Percentiles rank a stretch among this genome's conserved stretches.
Evolutionary conservation across 1,140 invertebrate species (phyloP).

Genomic region (Nixonia krombeini): DNA sequence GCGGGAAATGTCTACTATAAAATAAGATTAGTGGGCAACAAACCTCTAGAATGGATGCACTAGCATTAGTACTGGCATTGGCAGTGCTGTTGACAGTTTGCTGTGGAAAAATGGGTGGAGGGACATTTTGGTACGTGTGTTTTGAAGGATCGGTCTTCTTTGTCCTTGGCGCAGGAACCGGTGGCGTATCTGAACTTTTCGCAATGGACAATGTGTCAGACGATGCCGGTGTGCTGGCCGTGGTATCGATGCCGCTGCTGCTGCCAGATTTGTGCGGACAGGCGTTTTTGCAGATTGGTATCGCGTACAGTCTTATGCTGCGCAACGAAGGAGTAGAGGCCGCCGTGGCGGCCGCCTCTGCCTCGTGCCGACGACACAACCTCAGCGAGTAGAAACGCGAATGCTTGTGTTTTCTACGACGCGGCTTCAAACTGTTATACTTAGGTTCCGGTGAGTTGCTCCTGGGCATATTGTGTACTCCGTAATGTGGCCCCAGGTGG

Average conservation of each 20-base stretch:
- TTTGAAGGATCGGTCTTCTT: constrained; percentile 61
- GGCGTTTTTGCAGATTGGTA: constrained; percentile 64
- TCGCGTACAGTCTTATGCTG: constrained; percentile 63
- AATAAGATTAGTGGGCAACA: constrained; percentile 57
- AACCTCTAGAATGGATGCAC: constrained; percentile 56
- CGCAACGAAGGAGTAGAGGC: constrained; percentile 13
- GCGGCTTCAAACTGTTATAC: constrained; percentile 64
- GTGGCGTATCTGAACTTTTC: constrained; percentile 48
- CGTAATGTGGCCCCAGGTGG: constrained; percentile 69
- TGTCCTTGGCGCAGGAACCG: constrained; percentile 67
- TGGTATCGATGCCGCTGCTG: constrained; percentile 49
- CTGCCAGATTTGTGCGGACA: constrained; percentile 60
- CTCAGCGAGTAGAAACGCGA: constrained; percentile 68
- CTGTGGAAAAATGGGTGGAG: constrained; percentile 68
- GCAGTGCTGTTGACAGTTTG: constrained; percentile 43
- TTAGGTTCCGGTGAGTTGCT: constrained; percentile 63
- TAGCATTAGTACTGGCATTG: constrained; percentile 38
- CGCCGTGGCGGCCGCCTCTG: constrained; percentile 30
- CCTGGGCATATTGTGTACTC: constrained; percentile 64
- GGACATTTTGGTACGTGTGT: constrained; percentile 74
- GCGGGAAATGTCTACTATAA: constrained; percentile 37
- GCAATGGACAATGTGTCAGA: constrained; percentile 2
- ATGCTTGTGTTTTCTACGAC: constrained; percentile 60
- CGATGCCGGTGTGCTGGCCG: constrained; percentile 11
- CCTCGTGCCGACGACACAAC: constrained; percentile 57